Evolutionary conservation across 1,140 invertebrate species (phyloP), one percentile per base, ranked within the genome.

Genomic region (Conus ventricosus): DNA sequence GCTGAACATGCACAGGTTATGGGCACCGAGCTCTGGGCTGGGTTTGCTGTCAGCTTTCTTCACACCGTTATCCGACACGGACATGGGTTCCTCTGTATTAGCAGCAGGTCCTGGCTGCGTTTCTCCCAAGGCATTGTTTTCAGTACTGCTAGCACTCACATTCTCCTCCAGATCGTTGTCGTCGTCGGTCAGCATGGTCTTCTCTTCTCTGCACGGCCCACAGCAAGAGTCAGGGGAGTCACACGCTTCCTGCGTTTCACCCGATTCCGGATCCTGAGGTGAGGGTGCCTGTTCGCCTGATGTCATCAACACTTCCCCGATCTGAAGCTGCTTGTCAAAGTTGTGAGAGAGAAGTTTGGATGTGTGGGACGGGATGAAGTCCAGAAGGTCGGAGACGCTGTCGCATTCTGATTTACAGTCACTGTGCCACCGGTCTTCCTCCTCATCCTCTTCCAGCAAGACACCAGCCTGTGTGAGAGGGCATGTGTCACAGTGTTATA

Each of bases 381-480:
- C 85, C 10, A 87, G 53, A 51, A 85, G 11, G 71, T 87, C 85
- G 57, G 85, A 87, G 11, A 13, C 85, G 15, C 67, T 54, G 13
- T 76, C 84, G 54, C 23, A 6, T 10, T 85, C 84, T 23, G 84
- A 85, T 54, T 55, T 54, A 53, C 67, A n/a, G 15, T 87, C 85
- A 80, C 75, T 7, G 55, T 87, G 15, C 51, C n/a, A 39, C 15
- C 23, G 17, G 67, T 87, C 75, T 8, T 87, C 75, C 39, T 88
- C 89, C 20, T 88, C 85, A 1, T 87, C 89, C 27, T 53, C 82
- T 53, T 90, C 76, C 84, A 80, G 51, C n/a, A 87, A 17, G 7
- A 57, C 54, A 63, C 83, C 71, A 87, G 57, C 82, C 85, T 83
- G 86, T 71, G n/a, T 75, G 39, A 54, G 5, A 39, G 53, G 84